These are phyloP conservation scores for Coregonus sp. DNA, from an alignment of 2,797 vertebrate genomes.

Conservation along the genomic window DNA sequence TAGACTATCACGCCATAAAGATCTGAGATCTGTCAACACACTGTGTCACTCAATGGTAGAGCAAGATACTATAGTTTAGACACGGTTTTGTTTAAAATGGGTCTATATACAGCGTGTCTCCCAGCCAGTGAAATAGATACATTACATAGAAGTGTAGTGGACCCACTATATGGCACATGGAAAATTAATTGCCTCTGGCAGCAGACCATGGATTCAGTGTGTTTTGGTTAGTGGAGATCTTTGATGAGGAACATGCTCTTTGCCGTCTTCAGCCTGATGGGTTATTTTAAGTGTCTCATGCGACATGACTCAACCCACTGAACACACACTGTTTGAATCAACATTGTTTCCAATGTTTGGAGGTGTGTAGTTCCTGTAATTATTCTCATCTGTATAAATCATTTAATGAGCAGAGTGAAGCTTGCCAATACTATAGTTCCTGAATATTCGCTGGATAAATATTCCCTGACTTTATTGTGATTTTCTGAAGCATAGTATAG, in stretches of 20 bases:
- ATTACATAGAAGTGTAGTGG: neutral
- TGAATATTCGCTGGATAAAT: neutral
- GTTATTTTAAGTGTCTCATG: constrained; percentile 1
- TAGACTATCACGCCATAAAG: neutral
- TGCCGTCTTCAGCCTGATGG: neutral
- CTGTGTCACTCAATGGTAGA: neutral
- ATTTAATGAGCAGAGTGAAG: constrained; percentile 16
- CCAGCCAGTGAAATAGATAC: neutral
- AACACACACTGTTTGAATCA: too few relatives aligned
- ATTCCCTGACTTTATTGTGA: constrained; percentile 7
- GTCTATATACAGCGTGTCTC: neutral
- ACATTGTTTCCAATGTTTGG: neutral
- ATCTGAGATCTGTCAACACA: neutral
- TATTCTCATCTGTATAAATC: constrained; percentile 4
- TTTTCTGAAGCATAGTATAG: neutral
- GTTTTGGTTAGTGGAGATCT: constrained; percentile 6
- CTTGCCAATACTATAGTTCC: neutral
- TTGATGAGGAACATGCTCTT: constrained; percentile 3
- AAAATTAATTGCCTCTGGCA: constrained; percentile 5
- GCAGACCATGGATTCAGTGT: constrained; percentile 1
- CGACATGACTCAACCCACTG: constrained; percentile 1
- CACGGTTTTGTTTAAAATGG: neutral
- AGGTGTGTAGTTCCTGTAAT: constrained; percentile 7
- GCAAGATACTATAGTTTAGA: neutral
- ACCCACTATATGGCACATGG: neutral